phyloP scores from a whole-genome alignment of 2,797 vertebrate species.

The Poecilia gillii region DNA sequence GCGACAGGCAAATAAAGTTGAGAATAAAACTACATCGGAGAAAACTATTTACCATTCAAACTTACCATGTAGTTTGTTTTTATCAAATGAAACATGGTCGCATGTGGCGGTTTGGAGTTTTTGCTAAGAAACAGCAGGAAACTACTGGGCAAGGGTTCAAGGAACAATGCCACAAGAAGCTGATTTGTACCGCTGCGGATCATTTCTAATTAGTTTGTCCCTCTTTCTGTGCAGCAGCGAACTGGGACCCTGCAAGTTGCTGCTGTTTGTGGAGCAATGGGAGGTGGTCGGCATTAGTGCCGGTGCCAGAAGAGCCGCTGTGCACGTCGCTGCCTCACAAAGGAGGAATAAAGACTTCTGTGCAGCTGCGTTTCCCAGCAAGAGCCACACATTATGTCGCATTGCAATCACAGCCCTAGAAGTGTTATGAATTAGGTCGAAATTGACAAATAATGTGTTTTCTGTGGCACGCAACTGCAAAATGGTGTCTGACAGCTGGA shows the following conservation, averaged over 20 bases:
- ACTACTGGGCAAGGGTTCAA: background rate
- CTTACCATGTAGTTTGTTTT: background rate
- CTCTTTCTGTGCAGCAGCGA: background rate
- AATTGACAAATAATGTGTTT: background rate
- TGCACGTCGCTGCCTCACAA: background rate
- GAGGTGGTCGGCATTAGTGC: background rate
- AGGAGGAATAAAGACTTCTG: background rate
- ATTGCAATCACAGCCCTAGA: background rate
- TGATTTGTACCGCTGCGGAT: background rate
- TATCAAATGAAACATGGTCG: background rate
- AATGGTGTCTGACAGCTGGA: background rate
- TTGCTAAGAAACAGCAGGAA: background rate
- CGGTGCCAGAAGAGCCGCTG: background rate
- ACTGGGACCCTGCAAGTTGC: background rate
- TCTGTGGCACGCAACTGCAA: background rate
- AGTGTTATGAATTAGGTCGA: background rate
- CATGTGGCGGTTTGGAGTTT: background rate
- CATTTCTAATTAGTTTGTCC: constrained; percentile 4
- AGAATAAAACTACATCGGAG: background rate
- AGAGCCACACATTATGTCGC: background rate
- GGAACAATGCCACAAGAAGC: background rate
- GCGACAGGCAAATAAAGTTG: background rate
- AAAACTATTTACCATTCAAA: background rate
- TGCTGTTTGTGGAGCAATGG: background rate
- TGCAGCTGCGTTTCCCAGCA: background rate